phyloP scores from a whole-genome alignment of 2,888 invertebrate species.

The Neoitamus cyanurus region DNA sequence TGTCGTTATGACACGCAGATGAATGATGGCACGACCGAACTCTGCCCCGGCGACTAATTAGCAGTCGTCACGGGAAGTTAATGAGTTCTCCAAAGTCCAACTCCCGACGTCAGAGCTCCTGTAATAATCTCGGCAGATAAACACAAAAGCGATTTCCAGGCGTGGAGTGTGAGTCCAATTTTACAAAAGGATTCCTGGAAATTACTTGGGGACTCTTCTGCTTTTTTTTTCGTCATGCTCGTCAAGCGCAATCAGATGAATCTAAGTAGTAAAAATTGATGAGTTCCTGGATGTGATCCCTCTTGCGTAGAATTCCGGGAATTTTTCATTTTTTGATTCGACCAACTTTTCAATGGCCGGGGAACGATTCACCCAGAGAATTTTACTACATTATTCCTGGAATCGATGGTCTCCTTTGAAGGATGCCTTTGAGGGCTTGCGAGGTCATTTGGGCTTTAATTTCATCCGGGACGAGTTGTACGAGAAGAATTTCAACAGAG shows the following conservation, averaged over 20 bases:
- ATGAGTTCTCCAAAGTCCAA: not conserved
- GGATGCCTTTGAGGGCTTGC: not conserved
- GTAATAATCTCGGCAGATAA: not conserved
- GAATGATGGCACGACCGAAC: not conserved
- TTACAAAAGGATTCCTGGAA: not conserved
- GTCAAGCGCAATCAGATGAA: not conserved
- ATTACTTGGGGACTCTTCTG: not conserved
- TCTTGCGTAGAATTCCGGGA: not conserved
- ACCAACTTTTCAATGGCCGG: not conserved
- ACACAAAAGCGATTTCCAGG: not conserved
- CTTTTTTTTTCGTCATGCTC: not conserved
- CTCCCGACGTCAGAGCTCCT: not conserved
- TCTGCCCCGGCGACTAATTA: not conserved
- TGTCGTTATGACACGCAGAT: not conserved
- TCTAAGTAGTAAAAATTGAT: constrained; percentile 5
- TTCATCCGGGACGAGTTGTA: not conserved
- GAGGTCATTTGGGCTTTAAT: not conserved
- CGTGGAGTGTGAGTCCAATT: not conserved
- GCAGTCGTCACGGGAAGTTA: not conserved
- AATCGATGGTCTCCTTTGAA: not conserved
- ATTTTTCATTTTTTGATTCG: not conserved
- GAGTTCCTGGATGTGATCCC: not conserved
- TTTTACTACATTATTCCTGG: not conserved
- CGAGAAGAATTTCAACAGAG: not conserved
- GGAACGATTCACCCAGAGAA: not conserved